Percentiles rank a stretch among this genome's conserved stretches.
These are phyloP conservation scores for Bursaphelenchus mucronatus DNA, from an alignment of 1,140 invertebrate species.

Conservation along the genomic window DNA sequence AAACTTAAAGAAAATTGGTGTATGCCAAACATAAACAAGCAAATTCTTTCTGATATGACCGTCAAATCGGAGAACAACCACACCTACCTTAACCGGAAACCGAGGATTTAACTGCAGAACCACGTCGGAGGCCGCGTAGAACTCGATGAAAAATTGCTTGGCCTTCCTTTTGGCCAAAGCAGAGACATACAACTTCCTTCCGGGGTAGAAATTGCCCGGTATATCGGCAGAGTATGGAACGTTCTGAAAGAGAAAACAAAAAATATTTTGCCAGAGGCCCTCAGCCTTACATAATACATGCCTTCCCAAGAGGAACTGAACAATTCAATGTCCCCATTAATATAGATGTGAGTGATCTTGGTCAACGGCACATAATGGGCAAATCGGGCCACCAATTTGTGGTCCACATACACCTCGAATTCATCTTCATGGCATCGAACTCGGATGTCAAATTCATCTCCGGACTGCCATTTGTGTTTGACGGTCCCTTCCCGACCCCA, in stretches of 20 bases:
- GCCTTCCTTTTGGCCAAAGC: slow-evolving; percentile 48
- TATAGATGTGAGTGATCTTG: slow-evolving; percentile 54
- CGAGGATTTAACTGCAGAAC: slow-evolving; percentile 41
- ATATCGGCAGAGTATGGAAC: slow-evolving; percentile 59
- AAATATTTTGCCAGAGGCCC: background rate
- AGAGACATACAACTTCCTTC: slow-evolving; percentile 57
- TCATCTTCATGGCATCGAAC: slow-evolving; percentile 54
- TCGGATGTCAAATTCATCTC: slow-evolving; percentile 58
- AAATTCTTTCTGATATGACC: too few species aligned
- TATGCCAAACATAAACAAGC: too few species aligned
- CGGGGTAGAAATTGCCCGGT: slow-evolving; percentile 58
- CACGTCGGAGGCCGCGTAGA: slow-evolving; percentile 44
- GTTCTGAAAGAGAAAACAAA: slow-evolving; percentile 5
- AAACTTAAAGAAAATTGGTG: background rate
- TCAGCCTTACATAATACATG: slow-evolving; percentile 48
- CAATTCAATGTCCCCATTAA: slow-evolving; percentile 57
- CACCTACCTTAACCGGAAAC: slow-evolving; percentile 42
- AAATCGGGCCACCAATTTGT: slow-evolving; percentile 59
- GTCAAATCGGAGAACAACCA: slow-evolving; percentile 1
- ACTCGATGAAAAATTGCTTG: slow-evolving; percentile 53
- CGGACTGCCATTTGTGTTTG: slow-evolving; percentile 54
- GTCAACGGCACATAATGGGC: slow-evolving; percentile 55
- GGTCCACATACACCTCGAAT: slow-evolving; percentile 58
- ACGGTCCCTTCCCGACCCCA: slow-evolving; percentile 57
- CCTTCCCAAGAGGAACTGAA: slow-evolving; percentile 52